These are phyloP conservation scores for Agrotis exclamationis DNA, from an alignment of 2,888 invertebrate species.

Conservation along the genomic window DNA sequence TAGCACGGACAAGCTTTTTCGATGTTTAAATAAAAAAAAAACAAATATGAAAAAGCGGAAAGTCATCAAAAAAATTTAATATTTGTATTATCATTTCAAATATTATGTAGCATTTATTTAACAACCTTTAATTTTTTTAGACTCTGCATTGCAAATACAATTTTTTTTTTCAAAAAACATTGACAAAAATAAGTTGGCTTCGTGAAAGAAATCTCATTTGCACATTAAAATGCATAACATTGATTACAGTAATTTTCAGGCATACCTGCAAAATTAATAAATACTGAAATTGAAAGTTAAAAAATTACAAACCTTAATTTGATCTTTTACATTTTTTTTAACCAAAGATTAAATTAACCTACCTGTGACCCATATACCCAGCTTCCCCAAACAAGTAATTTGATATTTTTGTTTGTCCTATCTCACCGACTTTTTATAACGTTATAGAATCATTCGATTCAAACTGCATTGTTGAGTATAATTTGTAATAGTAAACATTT, in stretches of 20 bases:
- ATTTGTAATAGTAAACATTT: constrained; percentile 90
- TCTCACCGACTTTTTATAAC: constrained; percentile 70
- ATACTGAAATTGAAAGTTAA: background rate
- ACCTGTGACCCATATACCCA: constrained; percentile 53
- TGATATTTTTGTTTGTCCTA: constrained; percentile 84
- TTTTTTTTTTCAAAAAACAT: background rate
- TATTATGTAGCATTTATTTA: background rate
- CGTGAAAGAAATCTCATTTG: background rate
- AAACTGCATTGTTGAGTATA: constrained; percentile 80
- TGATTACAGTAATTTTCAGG: too few species aligned
- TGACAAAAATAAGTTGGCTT: background rate
- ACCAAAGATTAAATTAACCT: constrained; percentile 32
- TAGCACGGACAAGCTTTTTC: too few species aligned
- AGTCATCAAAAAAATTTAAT: background rate
- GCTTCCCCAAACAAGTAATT: constrained; percentile 74
- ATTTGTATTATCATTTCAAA: background rate
- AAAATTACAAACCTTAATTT: background rate
- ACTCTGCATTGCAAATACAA: background rate
- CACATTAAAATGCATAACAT: background rate
- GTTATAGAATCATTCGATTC: constrained; percentile 78
- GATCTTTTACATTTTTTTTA: background rate
- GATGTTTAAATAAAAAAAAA: background rate
- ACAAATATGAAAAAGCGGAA: too few species aligned
- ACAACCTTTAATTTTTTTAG: background rate
- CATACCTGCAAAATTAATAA: background rate